These are phyloP conservation scores for Chauna torquata DNA, from an alignment of 2,113 vertebrate species.

Conservation along the genomic window DNA sequence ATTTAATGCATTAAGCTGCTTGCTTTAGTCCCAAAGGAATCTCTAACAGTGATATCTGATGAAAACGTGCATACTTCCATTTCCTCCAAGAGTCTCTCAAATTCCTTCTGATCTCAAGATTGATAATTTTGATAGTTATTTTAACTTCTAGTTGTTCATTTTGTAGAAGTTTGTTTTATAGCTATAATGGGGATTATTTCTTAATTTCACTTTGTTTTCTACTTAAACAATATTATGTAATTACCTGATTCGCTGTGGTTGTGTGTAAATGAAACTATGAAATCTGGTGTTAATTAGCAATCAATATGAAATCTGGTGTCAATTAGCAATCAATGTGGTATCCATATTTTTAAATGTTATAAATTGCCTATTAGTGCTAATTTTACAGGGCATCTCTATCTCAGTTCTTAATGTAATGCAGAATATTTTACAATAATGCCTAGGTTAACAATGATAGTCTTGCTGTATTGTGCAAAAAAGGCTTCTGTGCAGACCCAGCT, in stretches of 20 bases:
- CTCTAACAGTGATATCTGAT: not conserved
- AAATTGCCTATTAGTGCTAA: slow-evolving; percentile 80
- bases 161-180: not conserved
- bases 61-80: not conserved
- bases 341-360: slow-evolving; percentile 64
- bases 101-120: not conserved
- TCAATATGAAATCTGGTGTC: slow-evolving; percentile 58
- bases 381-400: slow-evolving; percentile 77
- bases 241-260: slow-evolving; percentile 24
- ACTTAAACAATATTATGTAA: not conserved
- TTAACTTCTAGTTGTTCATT: not conserved
- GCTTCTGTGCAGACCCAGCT: slow-evolving; percentile 96
- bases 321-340: slow-evolving; percentile 57
- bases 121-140: not conserved
- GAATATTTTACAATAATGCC: slow-evolving; percentile 83
- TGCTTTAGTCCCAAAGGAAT: slow-evolving; percentile 25
- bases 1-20: not conserved
- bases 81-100: not conserved
- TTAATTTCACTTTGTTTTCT: slow-evolving; percentile 31
- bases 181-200: not conserved
- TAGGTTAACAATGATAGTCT: slow-evolving; percentile 88
- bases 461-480: slow-evolving; percentile 88
- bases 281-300: slow-evolving; percentile 69
- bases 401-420: slow-evolving; percentile 71
- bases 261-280: not conserved